phyloP scores from a whole-genome alignment of 2,113 vertebrate genomes.

The Cryptomyrus ogoouensis region DNA sequence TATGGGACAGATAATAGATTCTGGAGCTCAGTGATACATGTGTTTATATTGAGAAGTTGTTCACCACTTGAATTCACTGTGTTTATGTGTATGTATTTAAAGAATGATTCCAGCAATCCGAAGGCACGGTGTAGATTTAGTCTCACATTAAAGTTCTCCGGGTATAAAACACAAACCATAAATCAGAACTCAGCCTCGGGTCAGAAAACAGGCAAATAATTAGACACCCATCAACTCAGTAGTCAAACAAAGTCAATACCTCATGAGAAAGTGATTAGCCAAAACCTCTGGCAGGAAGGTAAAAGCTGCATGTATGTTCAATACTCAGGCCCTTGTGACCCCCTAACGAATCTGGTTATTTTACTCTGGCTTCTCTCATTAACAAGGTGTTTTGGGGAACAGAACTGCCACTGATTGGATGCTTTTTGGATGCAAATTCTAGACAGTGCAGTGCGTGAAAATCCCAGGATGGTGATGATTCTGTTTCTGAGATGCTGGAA shows the following conservation, averaged over 20 bases:
- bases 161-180: not conserved
- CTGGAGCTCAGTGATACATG: not conserved
- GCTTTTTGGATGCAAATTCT: not conserved
- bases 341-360: not conserved
- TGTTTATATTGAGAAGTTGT: not conserved
- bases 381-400: not conserved
- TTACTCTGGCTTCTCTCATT: not conserved
- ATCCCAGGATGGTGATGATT: not conserved
- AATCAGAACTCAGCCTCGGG: not conserved
- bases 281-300: not conserved
- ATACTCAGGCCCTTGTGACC: not conserved
- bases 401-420: not conserved
- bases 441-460: not conserved
- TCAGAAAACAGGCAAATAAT: not conserved
- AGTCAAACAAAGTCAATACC: not conserved
- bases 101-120: not conserved
- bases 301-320: not conserved
- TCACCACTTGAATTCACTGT: not conserved
- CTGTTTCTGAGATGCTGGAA: not conserved
- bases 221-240: not conserved
- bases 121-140: not conserved
- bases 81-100: not conserved
- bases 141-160: not conserved
- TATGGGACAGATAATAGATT: not conserved
- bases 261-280: not conserved